Evolutionary conservation across 92 coral and sea anemone genomes (phyloP).

Genomic region (Virgularia gustaviana): DNA sequence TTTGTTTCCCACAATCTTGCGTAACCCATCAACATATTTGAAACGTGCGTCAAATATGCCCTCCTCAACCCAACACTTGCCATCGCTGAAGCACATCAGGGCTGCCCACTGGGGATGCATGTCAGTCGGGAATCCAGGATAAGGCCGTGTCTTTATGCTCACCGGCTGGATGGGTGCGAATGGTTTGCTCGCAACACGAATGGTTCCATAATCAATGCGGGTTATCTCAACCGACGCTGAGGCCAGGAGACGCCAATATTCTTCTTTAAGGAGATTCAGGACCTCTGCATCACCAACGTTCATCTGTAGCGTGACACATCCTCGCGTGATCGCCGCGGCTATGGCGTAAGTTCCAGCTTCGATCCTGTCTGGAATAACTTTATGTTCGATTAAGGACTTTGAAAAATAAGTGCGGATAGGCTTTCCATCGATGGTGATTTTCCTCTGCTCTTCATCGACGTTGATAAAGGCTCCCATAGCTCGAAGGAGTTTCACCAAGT

Average conservation of each 20-base stretch:
- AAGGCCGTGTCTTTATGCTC: constrained; percentile 39
- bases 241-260: constrained; percentile 28
- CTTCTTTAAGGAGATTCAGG: constrained; percentile 18
- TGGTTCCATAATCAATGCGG: neutral
- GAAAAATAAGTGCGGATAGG: neutral
- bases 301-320: constrained; percentile 33
- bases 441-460: constrained; percentile 18
- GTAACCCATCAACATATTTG: constrained; percentile 5
- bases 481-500: constrained; percentile 37
- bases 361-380: constrained; percentile 54
- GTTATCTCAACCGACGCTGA: constrained; percentile 48
- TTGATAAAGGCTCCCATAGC: constrained; percentile 48
- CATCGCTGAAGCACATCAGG: constrained; percentile 54
- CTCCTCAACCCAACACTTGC: constrained; percentile 33
- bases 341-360: constrained; percentile 63
- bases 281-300: neutral
- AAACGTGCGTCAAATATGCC: constrained; percentile 15
- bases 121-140: constrained; percentile 65
- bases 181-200: constrained; percentile 8
- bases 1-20: no score
- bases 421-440: constrained; percentile 29
- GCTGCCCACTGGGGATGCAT: constrained; percentile 64
- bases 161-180: constrained; percentile 5
- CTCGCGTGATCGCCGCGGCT: constrained; percentile 55
- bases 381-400: constrained; percentile 2